Base-by-base conservation (phyloP, 2,797 vertebrate genomes). In the Lepilemur ruficaudatus region DNA sequence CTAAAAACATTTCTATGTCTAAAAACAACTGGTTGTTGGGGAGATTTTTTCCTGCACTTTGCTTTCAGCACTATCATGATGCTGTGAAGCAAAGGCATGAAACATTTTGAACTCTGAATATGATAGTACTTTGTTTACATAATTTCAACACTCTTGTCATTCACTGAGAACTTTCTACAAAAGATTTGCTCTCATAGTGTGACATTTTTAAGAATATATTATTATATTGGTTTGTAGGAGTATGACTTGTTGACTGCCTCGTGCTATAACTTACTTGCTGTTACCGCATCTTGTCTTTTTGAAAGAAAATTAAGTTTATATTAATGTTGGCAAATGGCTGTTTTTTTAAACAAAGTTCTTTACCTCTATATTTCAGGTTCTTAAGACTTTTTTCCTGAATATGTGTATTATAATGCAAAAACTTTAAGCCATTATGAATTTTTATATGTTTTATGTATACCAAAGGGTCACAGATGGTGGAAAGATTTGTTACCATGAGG, bases 391-490 rank as follows among this genome's bases (percentile, higher is more conserved):
- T 96, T 98, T 96, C 43, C 41, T 91, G 41, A 85, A 5, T 95
- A 48, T 96, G 69, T 79, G 75, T 59, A 63, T 96, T 85, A 61
- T 97, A 96, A 94, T 92, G 94, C 90, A 73, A 72, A 97, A 65
- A 88, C n/a, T 90, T 95, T 10, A 95, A 98, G 72, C 43, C 61
- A 38, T 89, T 96, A 93, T 94, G 3, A 93, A 96, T 98, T 98
- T 98, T 96, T 96, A 93, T 97, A 67, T 97, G 87, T 97, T 98
- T 98, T 97, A 80, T 97, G 46, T 98, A 94, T 96, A 98, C 89
- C 87, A 92, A 98, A 98, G 97, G 96, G 98, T 98, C 98, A 98
- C 96, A 98, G 97, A 98, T 98, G 96, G 96, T 98, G 70, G 97
- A 97, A 98, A 98, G 96, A 98, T 98, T 97, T 98, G 97, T 98